Evolutionary conservation across 2,888 invertebrate species (phyloP), one percentile per base, ranked within the genome.

Genomic region (Troides oblongomaculatus): DNA sequence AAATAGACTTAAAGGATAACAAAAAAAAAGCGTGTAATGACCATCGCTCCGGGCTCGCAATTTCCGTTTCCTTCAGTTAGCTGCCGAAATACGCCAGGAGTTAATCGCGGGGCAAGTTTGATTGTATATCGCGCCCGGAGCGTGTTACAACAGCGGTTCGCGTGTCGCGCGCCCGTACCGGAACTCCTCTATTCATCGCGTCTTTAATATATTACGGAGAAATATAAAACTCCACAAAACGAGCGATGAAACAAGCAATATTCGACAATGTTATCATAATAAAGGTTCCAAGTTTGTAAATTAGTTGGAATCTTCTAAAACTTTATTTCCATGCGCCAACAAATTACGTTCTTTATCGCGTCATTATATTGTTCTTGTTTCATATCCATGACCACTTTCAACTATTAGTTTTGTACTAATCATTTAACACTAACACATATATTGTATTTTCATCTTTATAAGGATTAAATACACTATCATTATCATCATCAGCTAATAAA

Each of bases 1-100:
- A 64, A 69, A 69, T 57, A 43, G 39, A 69, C 75, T 76, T 76
- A 79, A 79, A 83, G 79, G 79, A 79, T 81, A 79, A 81, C 77
- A 79, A 79, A 82, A 85, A 85, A 82, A 85, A 85, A 84, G 82
- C 83, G 81, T 80, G 82, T 84, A 85, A 84, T 82, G 80, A 79
- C 75, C 70, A 72, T 73, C 65, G 82, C 83, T 83, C 72, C 78
- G 74, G 85, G 85, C 85, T 76, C 76, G 83, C 83, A 88, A 89
- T 89, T 88, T 89, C 86, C 86, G 83, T 78, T 76, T 69, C 78
- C 73, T 74, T 77, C 71, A 66, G 73, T 78, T 74, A 71, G 78
- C 81, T 80, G 77, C 83, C 81, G 79, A 85, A 86, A 82, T 81
- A 78, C 76, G 74, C 73, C 67, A 72, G 75, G 74, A 77, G 75